Base-by-base conservation (phyloP, 2,888 invertebrate species). In the Erebia epiphron region DNA sequence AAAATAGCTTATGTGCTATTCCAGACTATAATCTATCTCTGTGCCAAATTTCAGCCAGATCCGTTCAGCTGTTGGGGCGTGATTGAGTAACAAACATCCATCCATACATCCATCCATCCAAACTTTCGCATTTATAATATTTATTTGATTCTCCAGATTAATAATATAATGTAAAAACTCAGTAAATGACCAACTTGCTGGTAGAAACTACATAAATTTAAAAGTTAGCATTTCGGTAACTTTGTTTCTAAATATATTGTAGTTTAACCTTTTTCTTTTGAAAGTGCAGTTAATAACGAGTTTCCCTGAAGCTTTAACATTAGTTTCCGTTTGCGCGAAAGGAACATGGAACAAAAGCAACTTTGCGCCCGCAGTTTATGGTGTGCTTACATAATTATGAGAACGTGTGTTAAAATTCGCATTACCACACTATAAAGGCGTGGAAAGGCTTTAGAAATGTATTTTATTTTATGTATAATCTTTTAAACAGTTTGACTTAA, bases 281-380 rank as follows among this genome's bases (percentile, higher is more conserved):
- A 70, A 74, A 74, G 61, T 68, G 49, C 60, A 69, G 63, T 67
- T 67, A 64, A 73, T 70, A 70, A 74, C 67, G 58, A 68, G 67
- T 71, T 74, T 72, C 69, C 67, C 57, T 72, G 70, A 74, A 74
- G 70, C 70, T 73, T 73, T 66, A 70, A 69, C 70, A 70, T 74
- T 74, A 73, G 67, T 73, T 74, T 67, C 62, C 62, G 66, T 69
- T 74, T 68, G 70, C 73, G 67, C 72, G 73, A 73, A 72, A 73
- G 68, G 50, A 68, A 60, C 52, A 56, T 52, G 61, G 61, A 70
- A 70, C 66, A 70, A 65, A 66, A 52, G 65, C 69, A 66, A 70
- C 70, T 66, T 70, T 66, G 61, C 62, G n/a, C 58, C 21, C 43
- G 66, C 61, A 61, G 65, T 70, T 70, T 60, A 70, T 66, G 65